Percentiles rank a stretch among this genome's conserved stretches.
These are phyloP conservation scores for Poecilia latipinna DNA, from an alignment of 2,113 vertebrate genomes.

Conservation along the genomic window DNA sequence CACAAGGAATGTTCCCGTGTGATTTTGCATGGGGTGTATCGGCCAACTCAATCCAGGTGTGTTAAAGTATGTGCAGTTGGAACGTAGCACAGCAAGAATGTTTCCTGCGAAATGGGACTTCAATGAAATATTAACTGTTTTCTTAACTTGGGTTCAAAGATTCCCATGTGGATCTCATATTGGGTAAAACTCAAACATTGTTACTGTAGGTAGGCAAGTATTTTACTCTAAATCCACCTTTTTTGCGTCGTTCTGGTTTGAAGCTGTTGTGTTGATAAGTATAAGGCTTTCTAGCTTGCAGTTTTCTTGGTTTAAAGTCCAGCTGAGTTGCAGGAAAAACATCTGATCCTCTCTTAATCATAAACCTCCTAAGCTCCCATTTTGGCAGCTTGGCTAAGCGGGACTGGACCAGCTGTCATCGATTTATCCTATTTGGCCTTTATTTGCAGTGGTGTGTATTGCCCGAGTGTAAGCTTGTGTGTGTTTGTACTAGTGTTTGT, in stretches of 20 bases:
- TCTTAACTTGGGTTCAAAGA: conserved; percentile 12
- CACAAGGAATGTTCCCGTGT: conserved; percentile 88
- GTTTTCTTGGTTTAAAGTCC: conserved; percentile 55
- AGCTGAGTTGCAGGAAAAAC: conserved; percentile 6
- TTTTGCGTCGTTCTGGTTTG: background rate
- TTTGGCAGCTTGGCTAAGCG: conserved; percentile 10
- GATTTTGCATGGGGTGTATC: conserved; percentile 93
- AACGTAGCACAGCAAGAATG: background rate
- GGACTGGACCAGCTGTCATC: background rate
- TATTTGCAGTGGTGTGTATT: background rate
- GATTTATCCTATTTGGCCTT: conserved; percentile 15
- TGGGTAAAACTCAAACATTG: background rate
- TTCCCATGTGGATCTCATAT: background rate
- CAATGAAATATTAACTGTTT: conserved; percentile 39
- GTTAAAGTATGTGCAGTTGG: background rate
- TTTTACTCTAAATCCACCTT: background rate
- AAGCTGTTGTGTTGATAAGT: background rate
- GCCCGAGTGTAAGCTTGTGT: no score
- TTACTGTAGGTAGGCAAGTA: background rate
- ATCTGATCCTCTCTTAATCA: conserved; percentile 47
- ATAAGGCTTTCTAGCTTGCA: background rate
- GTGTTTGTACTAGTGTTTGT: conserved; percentile 13
- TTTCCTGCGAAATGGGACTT: background rate
- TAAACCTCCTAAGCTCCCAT: conserved; percentile 45
- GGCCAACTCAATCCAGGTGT: conserved; percentile 91